Percentiles rank a stretch among this genome's conserved stretches.
Conservation (phyloP, 1,140 invertebrate species). For the Aricia agestis region DNA sequence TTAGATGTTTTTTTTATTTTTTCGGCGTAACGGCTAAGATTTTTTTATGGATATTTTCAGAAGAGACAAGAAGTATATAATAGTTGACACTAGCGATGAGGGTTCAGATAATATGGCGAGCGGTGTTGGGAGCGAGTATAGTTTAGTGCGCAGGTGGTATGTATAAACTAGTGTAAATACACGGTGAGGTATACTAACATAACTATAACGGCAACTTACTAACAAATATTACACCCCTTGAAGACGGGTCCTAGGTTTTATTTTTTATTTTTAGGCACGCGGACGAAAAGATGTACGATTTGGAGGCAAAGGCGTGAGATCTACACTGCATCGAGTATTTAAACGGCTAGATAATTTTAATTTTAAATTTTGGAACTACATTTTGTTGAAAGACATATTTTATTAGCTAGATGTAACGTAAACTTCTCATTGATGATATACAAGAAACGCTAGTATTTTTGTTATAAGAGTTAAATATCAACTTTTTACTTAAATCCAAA, state of each 20-base stretch:
- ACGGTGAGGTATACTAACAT: conserved; percentile 17
- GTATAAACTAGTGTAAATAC: conserved; percentile 37
- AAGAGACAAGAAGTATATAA: conserved; percentile 55
- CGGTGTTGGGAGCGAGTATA: conserved; percentile 53
- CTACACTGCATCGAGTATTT: conserved; percentile 18
- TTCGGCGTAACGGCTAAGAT: conserved; percentile 22
- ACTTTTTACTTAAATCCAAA: too few species aligned
- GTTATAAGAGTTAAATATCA: too few species aligned
- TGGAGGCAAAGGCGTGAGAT: conserved; percentile 62
- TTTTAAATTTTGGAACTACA: not conserved
- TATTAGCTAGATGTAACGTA: too few species aligned
- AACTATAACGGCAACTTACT: conserved; percentile 17
- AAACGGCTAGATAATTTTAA: not conserved
- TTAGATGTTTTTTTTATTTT: conserved; percentile 3
- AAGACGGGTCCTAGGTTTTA: conserved; percentile 25
- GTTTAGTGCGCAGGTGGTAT: conserved; percentile 62
- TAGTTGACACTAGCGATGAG: conserved; percentile 60
- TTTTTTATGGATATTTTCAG: conserved; percentile 53
- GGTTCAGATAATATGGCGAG: conserved; percentile 45
- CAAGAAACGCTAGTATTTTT: too few species aligned
- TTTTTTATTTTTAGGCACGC: conserved; percentile 58
- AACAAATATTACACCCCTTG: conserved; percentile 19
- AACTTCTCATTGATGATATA: too few species aligned
- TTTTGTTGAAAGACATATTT: too few species aligned
- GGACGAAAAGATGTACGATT: conserved; percentile 63